A percentile compares a stretch with the other conserved stretches of the same genome.
Evolutionary conservation across 2,113 vertebrate genomes (phyloP).

Genomic region (Antechinus flavipes): DNA sequence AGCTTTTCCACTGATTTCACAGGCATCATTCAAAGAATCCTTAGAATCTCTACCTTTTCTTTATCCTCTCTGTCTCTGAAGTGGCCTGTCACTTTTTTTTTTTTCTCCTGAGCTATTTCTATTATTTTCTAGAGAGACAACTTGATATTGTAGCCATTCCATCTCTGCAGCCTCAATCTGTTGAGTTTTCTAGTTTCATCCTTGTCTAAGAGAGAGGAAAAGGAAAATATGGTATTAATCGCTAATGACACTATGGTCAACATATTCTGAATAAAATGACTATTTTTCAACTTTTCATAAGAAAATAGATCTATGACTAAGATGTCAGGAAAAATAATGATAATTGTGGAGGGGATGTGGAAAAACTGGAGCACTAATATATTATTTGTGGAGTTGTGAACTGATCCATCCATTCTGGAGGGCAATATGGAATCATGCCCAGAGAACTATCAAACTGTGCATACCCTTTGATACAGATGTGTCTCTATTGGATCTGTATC

Average conservation of each 20-base stretch:
- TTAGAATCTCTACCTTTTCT: background rate
- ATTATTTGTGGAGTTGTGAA: too few relatives aligned
- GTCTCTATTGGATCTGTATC: too few relatives aligned
- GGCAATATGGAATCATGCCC: too few relatives aligned
- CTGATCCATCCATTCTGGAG: too few relatives aligned
- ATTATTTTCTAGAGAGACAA: background rate
- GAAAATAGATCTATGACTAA: background rate
- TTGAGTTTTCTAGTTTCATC: background rate
- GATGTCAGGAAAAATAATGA: too few relatives aligned
- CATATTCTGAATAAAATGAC: background rate
- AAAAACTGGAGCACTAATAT: too few relatives aligned
- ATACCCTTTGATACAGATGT: too few relatives aligned
- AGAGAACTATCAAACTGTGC: too few relatives aligned
- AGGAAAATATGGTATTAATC: background rate
- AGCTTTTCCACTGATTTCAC: background rate
- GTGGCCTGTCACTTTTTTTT: too few relatives aligned
- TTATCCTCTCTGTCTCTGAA: background rate
- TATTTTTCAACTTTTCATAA: background rate
- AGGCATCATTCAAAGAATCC: background rate
- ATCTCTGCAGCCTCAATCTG: background rate
- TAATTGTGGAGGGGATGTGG: too few relatives aligned
- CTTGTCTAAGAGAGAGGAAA: background rate
- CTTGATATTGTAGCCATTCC: background rate
- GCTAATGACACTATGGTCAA: background rate
- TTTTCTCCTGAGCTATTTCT: background rate